Base-by-base conservation (phyloP, 1,140 invertebrate genomes). In the Andricus grossulariae region DNA sequence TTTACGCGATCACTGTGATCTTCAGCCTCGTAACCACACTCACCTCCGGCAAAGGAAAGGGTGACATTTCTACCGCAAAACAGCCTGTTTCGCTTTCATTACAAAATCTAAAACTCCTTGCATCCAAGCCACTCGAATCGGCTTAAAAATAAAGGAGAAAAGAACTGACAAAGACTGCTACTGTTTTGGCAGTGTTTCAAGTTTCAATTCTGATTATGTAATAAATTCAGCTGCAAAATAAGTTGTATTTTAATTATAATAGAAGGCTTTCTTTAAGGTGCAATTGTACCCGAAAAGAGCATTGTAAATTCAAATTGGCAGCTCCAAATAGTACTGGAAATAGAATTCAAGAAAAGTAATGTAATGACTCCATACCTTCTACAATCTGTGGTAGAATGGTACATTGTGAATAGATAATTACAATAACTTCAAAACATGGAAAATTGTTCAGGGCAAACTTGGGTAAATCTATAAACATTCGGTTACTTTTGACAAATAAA, bases 61-160 rank as follows among this genome's bases (percentile, higher is more conserved):
- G 60, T 39, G 60, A 66, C 60, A 21, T 66, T 66, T 66, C 60
- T 39, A 39, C 60, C 60, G 60, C 60, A 66, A 66, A 66, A 66
- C 60, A 66, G 60, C 60, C 60, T 66, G 15, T 66, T 66, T 39
- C 60, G 25, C 60, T 32, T 39, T 66, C 45, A 66, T 66, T 45
- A 45, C 15, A 66, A 39, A 66, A 66, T 66, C 60, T 66, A 45
- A 66, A 66, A 32, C 60, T 21, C 60, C 39, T 66, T 66, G 60
- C 60, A 66, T 39, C 60, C 60, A 21, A 32, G 39, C 60, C 60
- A 16, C 60, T 66, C 13, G 60, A 66, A 66, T 66, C 25, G 3
- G 25, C 60, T 32, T 39, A 13, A 16, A 39, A 16, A 66, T 19
- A 60, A 60, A 32, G 32, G 12, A 32, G 12, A 66, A 66, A 39